Evolutionary conservation across 1,140 invertebrate genomes (phyloP).

Genomic region (Euura saliciscinereae): DNA sequence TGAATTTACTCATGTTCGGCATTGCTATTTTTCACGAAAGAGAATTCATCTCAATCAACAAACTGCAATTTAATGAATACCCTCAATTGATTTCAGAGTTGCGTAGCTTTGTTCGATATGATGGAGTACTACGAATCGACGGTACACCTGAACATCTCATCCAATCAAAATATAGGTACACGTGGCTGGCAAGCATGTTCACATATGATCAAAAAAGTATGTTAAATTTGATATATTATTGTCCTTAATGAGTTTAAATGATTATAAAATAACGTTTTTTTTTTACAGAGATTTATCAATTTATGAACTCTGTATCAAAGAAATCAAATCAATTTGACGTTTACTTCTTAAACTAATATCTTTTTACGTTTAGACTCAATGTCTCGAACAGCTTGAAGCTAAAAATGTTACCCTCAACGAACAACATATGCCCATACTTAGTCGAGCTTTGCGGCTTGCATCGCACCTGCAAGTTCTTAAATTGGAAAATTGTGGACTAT

Average conservation of each 20-base stretch:
- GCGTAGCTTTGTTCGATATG: constrained; percentile 86
- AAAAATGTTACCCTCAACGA: constrained; percentile 71
- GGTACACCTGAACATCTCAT: constrained; percentile 77
- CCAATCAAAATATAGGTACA: constrained; percentile 73
- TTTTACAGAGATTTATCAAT: no score
- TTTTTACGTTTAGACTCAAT: constrained; percentile 66
- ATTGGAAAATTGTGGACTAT: constrained; percentile 75
- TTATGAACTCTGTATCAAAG: no score
- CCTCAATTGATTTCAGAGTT: constrained; percentile 53
- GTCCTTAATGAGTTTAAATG: no score
- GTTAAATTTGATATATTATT: constrained; percentile 12
- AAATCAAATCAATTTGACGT: not conserved
- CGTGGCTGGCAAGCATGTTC: constrained; percentile 83
- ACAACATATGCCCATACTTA: constrained; percentile 71
- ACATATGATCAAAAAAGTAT: constrained; percentile 80
- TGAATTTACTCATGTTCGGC: not conserved
- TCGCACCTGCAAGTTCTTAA: constrained; percentile 74
- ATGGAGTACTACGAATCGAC: constrained; percentile 90
- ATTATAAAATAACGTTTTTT: no score
- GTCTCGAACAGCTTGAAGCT: constrained; percentile 74
- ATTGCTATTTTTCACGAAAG: not conserved
- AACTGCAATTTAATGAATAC: constrained; percentile 25
- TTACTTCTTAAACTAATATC: not conserved
- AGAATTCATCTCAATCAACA: constrained; percentile 30
- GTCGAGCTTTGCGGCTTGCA: constrained; percentile 69